phyloP scores from a whole-genome alignment of 2,888 invertebrate species.

The Encarsia formosa region DNA sequence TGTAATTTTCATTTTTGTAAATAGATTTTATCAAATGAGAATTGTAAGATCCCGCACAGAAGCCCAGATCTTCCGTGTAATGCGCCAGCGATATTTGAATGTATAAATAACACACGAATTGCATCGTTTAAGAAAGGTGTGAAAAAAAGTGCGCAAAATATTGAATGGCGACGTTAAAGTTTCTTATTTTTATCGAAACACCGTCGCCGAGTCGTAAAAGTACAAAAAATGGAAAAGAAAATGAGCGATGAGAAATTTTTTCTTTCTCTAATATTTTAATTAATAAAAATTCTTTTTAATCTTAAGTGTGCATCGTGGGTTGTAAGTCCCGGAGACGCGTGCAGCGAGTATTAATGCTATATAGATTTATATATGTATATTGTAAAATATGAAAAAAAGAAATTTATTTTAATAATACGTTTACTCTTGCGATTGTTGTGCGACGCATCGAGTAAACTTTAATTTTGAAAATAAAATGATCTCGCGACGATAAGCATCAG shows the following conservation, averaged over 20 bases:
- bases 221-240: conserved; percentile 18
- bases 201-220: conserved; percentile 19
- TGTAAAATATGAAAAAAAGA: neutral
- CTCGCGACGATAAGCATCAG: conserved; percentile 23
- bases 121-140: conserved; percentile 3
- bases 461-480: conserved; percentile 24
- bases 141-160: neutral
- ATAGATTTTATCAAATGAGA: neutral
- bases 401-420: no score
- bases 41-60: neutral
- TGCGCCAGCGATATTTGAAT: conserved; percentile 2
- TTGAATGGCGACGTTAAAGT: neutral
- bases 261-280: neutral
- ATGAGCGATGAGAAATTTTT: neutral
- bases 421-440: no score
- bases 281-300: neutral
- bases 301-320: no score
- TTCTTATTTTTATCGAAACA: neutral
- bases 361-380: neutral
- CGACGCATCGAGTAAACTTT: no score
- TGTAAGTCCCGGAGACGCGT: neutral
- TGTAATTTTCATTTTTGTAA: neutral
- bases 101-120: neutral
- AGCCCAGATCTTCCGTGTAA: conserved; percentile 10
- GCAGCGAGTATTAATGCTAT: neutral